Base-by-base conservation (phyloP, 2,113 vertebrate species). In the Panurus biarmicus region DNA sequence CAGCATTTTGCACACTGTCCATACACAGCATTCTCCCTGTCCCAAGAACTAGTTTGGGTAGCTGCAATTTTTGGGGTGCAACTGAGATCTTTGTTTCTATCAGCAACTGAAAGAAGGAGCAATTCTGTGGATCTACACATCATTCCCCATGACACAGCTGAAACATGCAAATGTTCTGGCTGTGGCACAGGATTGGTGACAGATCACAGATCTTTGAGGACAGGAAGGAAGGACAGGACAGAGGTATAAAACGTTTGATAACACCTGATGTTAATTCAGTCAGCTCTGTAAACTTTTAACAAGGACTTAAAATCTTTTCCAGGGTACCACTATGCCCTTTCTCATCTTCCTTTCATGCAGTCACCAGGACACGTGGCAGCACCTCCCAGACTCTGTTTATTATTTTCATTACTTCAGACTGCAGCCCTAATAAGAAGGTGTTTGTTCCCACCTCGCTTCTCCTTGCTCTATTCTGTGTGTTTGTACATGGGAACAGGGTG, bases 361-460 rank as follows among this genome's bases (percentile, higher is more conserved):
- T 35, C 87, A 71, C 18, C 15, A 40, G 85, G 47, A 51, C 81
- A 57, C 0, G 0, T 38, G 44, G 60, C 75, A 75, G 70, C 66
- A 80, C 40, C 83, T 94, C 69, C 20, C 31, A 6, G 17, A 44
- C 44, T 61, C 89, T 42, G 9, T 50, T 76, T 56, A 65, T 78
- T 86, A 29, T 76, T 95, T 92, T 85, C 76, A 82, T 93, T 86
- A 89, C 58, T 9, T 93, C 64, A 77, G 94, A 84, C 79, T 69
- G 15, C 40, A 90, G 60, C 50, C 74, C 62, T 65, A 67, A 85
- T 12, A 48, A 54, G 51, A 85, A 69, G 60, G 51, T 38, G 38
- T 79, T 94, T 92, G 53, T 81, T 85, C 51, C 75, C 57, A 65
- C 16, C 23, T 91, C 0, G 0, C 44, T 83, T 74, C 29, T 40